Conservation (phyloP, 2,113 vertebrate genomes). For the Saccopteryx bilineata region DNA sequence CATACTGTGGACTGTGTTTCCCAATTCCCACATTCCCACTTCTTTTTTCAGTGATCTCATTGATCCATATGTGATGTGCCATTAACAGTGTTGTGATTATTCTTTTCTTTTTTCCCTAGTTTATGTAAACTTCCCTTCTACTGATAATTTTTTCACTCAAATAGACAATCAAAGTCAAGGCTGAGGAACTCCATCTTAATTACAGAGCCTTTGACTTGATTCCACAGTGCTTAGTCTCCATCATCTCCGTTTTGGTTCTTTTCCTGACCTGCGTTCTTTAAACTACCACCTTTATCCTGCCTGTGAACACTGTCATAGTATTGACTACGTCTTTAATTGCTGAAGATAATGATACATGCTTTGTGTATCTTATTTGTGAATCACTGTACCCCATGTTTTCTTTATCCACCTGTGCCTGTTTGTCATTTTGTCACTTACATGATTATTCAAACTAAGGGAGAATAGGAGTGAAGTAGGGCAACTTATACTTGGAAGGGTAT, state of each 20-base stretch:
- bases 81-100: background rate
- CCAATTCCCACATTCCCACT: background rate
- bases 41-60: background rate
- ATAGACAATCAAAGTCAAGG: background rate
- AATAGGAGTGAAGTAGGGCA: background rate
- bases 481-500: background rate
- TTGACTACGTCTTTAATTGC: background rate
- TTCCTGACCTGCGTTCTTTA: background rate
- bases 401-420: background rate
- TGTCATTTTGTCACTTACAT: background rate
- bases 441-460: background rate
- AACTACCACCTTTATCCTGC: accelerated
- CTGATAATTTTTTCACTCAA: background rate
- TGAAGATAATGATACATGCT: background rate
- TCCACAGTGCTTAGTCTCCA: background rate
- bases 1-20: background rate
- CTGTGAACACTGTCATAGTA: too few relatives aligned
- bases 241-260: background rate
- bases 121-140: background rate
- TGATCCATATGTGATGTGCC: background rate
- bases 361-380: background rate
- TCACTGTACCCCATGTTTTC: background rate
- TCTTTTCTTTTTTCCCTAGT: background rate
- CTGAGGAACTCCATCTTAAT: background rate
- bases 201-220: background rate